A percentile compares a stretch with the other conserved stretches of the same genome.
Conservation (phyloP, 1,140 invertebrate species). For the Campodea augens region DNA sequence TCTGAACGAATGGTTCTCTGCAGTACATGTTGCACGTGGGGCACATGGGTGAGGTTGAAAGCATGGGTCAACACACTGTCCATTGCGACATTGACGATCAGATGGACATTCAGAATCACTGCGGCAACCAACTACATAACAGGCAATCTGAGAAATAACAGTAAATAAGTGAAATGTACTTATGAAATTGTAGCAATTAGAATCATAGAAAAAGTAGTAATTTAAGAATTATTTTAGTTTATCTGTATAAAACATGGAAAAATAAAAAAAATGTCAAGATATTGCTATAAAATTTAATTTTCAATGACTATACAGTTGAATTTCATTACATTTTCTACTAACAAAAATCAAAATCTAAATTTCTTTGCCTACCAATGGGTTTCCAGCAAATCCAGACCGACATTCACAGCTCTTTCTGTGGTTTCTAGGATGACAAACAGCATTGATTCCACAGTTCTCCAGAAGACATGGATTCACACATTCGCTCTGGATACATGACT, state of each 20-base stretch:
- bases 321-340: too few relatives aligned
- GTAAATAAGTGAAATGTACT: too few relatives aligned
- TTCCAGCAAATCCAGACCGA: slow-evolving; percentile 54
- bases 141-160: too few relatives aligned
- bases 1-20: slow-evolving; percentile 47
- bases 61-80: slow-evolving; percentile 57
- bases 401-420: slow-evolving; percentile 62
- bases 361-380: slow-evolving; percentile 49
- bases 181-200: too few relatives aligned
- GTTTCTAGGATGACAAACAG: slow-evolving; percentile 56
- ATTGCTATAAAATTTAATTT: too few relatives aligned
- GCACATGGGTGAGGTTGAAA: slow-evolving; percentile 45
- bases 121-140: slow-evolving; percentile 42
- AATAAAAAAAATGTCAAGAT: too few relatives aligned
- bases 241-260: too few relatives aligned
- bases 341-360: too few relatives aligned
- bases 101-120: slow-evolving; percentile 50
- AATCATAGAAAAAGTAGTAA: too few relatives aligned
- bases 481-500: slow-evolving; percentile 62
- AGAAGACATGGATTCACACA: slow-evolving; percentile 66
- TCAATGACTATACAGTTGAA: too few relatives aligned
- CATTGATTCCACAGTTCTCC: slow-evolving; percentile 60
- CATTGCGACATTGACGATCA: slow-evolving; percentile 43
- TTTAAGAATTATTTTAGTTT: too few relatives aligned
- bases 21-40: slow-evolving; percentile 51